Evolutionary conservation across 2,113 vertebrate species (phyloP).

Genomic region (Petromus typicus): DNA sequence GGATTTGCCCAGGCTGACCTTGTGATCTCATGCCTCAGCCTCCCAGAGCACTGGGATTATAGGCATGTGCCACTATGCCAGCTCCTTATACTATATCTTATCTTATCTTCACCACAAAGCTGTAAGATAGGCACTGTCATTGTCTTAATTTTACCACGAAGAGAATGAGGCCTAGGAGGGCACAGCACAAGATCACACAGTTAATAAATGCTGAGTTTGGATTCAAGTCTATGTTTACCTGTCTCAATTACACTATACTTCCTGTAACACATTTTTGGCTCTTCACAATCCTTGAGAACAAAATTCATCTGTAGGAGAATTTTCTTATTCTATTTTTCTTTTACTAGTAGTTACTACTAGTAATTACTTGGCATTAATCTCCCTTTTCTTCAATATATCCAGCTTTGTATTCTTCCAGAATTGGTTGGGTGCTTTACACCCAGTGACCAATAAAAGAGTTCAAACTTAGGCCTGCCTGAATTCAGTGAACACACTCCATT

Average conservation of each 20-base stretch:
- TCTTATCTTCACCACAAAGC: constrained; percentile 9
- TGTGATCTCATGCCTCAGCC: background rate
- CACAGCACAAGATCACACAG: background rate
- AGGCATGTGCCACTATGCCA: background rate
- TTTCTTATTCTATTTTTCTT: background rate
- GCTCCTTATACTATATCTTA: background rate
- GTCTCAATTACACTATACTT: background rate
- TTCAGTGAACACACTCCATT: background rate
- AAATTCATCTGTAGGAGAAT: constrained; percentile 21
- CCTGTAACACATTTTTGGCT: background rate
- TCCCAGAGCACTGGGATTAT: background rate
- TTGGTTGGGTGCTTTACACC: background rate
- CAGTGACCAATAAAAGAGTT: background rate
- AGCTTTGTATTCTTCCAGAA: background rate
- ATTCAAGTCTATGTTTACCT: constrained; percentile 45
- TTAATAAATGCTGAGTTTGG: background rate
- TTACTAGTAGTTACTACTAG: background rate
- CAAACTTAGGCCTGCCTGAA: background rate
- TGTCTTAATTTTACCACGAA: constrained; percentile 50
- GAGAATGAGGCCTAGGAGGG: background rate
- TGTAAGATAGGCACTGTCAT: constrained; percentile 1
- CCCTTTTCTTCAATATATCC: background rate
- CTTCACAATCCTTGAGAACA: background rate
- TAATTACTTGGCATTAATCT: background rate
- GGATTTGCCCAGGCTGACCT: background rate